These are phyloP conservation scores for Telenomus remus DNA, from an alignment of 1,140 invertebrate genomes.

Conservation along the genomic window DNA sequence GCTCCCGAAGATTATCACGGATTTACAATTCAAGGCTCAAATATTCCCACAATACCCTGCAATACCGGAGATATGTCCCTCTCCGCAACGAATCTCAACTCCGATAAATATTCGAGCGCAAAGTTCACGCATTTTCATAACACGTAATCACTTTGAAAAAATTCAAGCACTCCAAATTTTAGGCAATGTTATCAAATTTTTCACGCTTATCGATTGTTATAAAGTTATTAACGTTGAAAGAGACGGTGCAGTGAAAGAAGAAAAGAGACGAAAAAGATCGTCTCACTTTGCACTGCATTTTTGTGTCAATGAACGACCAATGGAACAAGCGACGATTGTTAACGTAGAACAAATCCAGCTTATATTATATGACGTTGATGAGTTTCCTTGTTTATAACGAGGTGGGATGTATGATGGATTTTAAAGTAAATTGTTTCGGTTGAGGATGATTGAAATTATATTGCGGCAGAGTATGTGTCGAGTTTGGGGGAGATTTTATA, in stretches of 20 bases:
- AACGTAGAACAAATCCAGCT: too few species aligned
- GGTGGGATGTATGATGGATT: conserved; percentile 2
- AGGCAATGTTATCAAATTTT: conserved; percentile 19
- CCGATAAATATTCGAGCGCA: conserved; percentile 61
- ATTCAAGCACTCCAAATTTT: not conserved
- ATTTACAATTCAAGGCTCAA: conserved; percentile 81
- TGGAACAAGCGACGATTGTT: too few species aligned
- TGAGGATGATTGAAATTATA: not conserved
- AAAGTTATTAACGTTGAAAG: not conserved
- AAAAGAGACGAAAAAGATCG: not conserved
- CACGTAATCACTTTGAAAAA: conserved; percentile 27
- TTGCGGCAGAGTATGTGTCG: conserved; percentile 10
- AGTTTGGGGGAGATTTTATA: conserved; percentile 19
- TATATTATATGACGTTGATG: too few species aligned
- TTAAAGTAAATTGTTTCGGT: conserved; percentile 3
- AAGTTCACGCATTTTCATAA: too few species aligned
- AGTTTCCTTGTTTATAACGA: not conserved
- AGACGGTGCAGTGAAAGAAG: not conserved
- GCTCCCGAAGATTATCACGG: conserved; percentile 79
- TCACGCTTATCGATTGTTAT: conserved; percentile 15
- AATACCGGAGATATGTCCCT: conserved; percentile 79
- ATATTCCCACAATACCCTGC: conserved; percentile 84
- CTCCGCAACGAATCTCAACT: conserved; percentile 61
- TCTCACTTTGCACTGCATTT: conserved; percentile 1
- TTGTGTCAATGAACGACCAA: not conserved